Evolutionary conservation across 2,113 vertebrate genomes (phyloP).

Genomic region (Meriones unguiculatus): DNA sequence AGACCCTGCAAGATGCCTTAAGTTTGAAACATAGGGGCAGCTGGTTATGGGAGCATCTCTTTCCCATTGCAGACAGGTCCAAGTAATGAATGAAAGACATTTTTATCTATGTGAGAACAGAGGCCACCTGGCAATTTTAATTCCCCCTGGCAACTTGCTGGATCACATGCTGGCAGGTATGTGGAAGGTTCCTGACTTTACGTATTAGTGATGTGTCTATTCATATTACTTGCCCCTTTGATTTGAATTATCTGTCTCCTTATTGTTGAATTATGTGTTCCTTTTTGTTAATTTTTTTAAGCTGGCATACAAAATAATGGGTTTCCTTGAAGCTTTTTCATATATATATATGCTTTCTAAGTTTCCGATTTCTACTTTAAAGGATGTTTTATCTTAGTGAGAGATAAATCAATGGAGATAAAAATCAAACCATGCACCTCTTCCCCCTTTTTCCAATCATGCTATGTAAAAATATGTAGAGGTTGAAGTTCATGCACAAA

Average conservation of each 20-base stretch:
- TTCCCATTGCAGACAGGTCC: background rate
- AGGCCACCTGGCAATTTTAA: slow-evolving; percentile 16
- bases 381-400: slow-evolving; percentile 35
- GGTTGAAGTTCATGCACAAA: background rate
- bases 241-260: background rate
- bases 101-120: background rate
- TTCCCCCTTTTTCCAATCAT: slow-evolving; percentile 37
- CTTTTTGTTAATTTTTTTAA: background rate
- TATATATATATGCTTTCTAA: background rate
- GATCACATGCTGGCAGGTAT: background rate
- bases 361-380: slow-evolving; percentile 27
- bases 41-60: background rate
- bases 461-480: slow-evolving; percentile 18
- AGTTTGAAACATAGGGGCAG: background rate
- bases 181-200: background rate
- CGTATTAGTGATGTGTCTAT: background rate
- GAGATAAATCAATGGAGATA: slow-evolving; percentile 26
- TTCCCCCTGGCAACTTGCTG: background rate
- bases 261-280: background rate
- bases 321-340: background rate
- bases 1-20: background rate
- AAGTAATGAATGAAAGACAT: background rate
- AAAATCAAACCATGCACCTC: background rate
- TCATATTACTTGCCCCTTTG: background rate
- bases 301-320: background rate